phyloP scores from a whole-genome alignment of 2,888 invertebrate genomes.

The Acanthococcus lagerstroemiae region DNA sequence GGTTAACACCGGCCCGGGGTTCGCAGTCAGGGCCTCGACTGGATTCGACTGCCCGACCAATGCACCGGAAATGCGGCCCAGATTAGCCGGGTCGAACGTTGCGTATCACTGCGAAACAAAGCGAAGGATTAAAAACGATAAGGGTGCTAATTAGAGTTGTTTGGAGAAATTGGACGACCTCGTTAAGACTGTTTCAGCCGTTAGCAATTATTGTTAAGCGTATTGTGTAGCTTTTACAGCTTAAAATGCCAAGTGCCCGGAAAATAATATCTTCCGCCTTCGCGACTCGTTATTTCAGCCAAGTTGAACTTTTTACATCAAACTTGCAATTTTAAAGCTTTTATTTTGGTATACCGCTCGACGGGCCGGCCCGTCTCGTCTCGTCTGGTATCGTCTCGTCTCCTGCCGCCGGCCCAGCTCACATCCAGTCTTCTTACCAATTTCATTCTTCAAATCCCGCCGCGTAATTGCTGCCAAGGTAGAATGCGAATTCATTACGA shows the following conservation, averaged over 20 bases:
- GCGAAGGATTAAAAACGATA: conserved; percentile 2
- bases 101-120: conserved; percentile 7
- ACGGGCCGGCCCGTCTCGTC: too few species aligned
- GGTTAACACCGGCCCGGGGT: too few species aligned
- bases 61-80: too few species aligned
- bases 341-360: neutral
- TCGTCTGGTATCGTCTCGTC: too few species aligned
- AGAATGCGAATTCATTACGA: too few species aligned
- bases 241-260: conserved; percentile 22
- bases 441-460: too few species aligned
- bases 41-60: too few species aligned
- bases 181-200: conserved; percentile 20
- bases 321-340: conserved; percentile 3
- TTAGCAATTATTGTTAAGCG: conserved; percentile 24
- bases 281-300: conserved; percentile 16
- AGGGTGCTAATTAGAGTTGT: conserved; percentile 24
- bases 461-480: too few species aligned
- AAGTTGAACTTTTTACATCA: conserved; percentile 8
- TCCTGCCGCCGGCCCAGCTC: too few species aligned
- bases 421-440: too few species aligned
- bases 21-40: too few species aligned
- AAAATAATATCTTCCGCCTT: conserved; percentile 20
- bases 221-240: conserved; percentile 17
- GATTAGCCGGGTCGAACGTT: neutral
- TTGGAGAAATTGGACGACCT: conserved; percentile 19